Percentiles rank a stretch among this genome's conserved stretches.
Conservation (phyloP, 2,113 vertebrate genomes). For the Maccullochella peelii region DNA sequence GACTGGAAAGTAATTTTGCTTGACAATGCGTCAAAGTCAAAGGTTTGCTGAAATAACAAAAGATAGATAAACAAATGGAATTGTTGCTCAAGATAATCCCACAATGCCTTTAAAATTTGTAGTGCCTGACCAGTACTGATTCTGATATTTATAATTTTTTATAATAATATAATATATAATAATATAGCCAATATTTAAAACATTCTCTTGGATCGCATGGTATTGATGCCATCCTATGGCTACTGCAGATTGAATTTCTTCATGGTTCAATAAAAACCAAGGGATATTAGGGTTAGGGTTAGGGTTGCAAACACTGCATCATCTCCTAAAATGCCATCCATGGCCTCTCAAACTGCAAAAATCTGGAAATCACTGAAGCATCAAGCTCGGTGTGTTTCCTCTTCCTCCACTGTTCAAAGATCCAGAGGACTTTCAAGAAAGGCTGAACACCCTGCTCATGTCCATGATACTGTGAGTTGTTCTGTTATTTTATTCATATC, state of each 20-base stretch:
- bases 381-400: not conserved
- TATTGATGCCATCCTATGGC: not conserved
- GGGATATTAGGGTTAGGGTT: not conserved
- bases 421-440: not conserved
- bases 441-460: not conserved
- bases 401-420: conserved; percentile 9
- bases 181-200: not conserved
- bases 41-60: not conserved
- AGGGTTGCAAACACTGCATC: not conserved
- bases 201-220: not conserved
- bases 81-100: not conserved
- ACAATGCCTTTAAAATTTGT: not conserved
- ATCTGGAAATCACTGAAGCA: not conserved
- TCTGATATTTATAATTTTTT: too few species aligned
- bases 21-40: too few species aligned
- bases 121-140: too few species aligned
- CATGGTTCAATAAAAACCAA: not conserved
- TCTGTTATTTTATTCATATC: not conserved
- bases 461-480: not conserved
- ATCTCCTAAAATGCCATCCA: not conserved
- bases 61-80: not conserved
- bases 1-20: not conserved
- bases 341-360: not conserved
- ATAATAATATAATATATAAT: too few species aligned
- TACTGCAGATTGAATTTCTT: not conserved